Percentiles rank a stretch among this genome's conserved stretches.
phyloP scores from a whole-genome alignment of 2,797 vertebrate species.

The Pelodytes ibericus region DNA sequence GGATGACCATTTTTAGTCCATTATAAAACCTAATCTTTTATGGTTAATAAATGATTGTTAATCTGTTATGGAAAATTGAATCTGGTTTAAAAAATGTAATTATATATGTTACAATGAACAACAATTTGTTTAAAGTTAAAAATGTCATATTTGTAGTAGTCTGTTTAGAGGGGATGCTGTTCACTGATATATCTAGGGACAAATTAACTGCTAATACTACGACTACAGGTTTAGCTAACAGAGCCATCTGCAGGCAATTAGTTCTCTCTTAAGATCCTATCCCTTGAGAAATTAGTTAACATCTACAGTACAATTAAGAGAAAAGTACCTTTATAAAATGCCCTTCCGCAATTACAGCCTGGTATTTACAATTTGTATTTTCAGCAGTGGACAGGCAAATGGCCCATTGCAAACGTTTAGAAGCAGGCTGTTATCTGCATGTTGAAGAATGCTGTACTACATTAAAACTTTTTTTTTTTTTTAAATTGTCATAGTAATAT shows the following conservation, averaged over 20 bases:
- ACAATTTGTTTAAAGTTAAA: background rate
- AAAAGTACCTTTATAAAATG: background rate
- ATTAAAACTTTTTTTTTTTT: no score
- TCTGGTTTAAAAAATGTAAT: no score
- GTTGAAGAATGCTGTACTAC: no score
- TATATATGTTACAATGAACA: background rate
- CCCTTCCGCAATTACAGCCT: background rate
- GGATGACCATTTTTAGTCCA: no score
- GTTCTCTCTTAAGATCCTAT: slow-evolving; percentile 3
- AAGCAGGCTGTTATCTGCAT: no score
- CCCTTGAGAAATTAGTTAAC: slow-evolving; percentile 32
- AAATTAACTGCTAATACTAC: slow-evolving; percentile 7
- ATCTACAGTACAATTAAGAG: slow-evolving; percentile 4
- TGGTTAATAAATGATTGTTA: no score
- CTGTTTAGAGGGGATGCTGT: slow-evolving; percentile 1
- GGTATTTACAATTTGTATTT: background rate
- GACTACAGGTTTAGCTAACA: slow-evolving; percentile 22
- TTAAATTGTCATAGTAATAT: no score
- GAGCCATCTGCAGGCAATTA: slow-evolving; percentile 40
- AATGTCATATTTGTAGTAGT: background rate
- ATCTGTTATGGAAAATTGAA: no score
- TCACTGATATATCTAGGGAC: slow-evolving; percentile 18
- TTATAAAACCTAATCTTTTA: no score
- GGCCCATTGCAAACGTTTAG: no score
- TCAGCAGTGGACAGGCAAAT: no score